phyloP scores from a whole-genome alignment of 2,797 vertebrate genomes.

The Sebastes trivittatus region DNA sequence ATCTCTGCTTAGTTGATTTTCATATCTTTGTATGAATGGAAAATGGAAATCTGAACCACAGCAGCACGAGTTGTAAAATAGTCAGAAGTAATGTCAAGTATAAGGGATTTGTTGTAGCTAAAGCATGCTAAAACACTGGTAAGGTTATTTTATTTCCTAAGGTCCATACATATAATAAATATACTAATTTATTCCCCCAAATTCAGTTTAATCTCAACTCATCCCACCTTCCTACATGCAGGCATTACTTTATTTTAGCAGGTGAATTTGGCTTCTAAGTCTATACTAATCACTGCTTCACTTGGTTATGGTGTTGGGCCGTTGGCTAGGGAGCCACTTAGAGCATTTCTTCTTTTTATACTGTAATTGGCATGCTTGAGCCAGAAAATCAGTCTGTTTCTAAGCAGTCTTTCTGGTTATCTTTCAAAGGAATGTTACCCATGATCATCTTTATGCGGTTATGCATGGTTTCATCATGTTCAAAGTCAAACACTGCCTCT shows the following conservation, averaged over 20 bases:
- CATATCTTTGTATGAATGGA: slow-evolving; percentile 10
- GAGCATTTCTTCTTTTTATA: neutral
- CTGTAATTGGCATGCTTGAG: neutral
- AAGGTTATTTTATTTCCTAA: neutral
- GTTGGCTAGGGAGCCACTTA: neutral
- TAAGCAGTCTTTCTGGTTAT: neutral
- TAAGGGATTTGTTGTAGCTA: neutral
- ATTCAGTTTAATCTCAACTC: neutral
- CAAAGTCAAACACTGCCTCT: neutral
- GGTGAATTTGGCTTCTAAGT: neutral
- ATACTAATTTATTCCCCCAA: neutral
- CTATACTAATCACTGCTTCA: neutral
- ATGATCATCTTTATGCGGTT: neutral
- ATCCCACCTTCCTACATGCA: neutral
- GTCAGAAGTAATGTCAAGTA: too few species aligned
- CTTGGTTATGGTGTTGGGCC: neutral
- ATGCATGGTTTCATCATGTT: neutral
- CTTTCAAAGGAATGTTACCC: neutral
- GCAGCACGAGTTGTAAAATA: neutral
- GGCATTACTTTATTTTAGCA: neutral
- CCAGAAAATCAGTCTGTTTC: neutral
- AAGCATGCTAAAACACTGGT: neutral
- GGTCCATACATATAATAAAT: neutral
- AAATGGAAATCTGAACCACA: slow-evolving; percentile 25
- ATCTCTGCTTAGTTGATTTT: slow-evolving; percentile 4